A percentile compares a stretch with the other conserved stretches of the same genome.
phyloP scores from a whole-genome alignment of 2,797 vertebrate species.

The Pempheris klunzingeri region DNA sequence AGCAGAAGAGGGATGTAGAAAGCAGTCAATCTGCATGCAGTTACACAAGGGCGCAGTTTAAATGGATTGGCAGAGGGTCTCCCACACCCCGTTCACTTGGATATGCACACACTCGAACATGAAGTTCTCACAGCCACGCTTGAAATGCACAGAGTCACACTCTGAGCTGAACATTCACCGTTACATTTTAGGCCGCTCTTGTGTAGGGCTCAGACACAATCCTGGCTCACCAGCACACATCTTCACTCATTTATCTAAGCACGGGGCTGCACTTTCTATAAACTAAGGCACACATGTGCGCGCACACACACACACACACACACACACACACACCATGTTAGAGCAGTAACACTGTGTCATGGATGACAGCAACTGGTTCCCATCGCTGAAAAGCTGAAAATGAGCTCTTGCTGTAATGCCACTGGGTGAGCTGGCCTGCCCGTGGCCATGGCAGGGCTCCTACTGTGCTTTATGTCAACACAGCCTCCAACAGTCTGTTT shows the following conservation, averaged over 20 bases:
- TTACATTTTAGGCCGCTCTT: constrained; percentile 52
- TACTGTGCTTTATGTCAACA: constrained; percentile 75
- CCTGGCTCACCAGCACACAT: constrained; percentile 37
- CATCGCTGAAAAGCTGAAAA: constrained; percentile 69
- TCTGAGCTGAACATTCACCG: constrained; percentile 58
- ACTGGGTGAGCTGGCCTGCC: constrained; percentile 68
- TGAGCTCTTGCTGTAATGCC: constrained; percentile 72
- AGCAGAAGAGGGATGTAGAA: constrained; percentile 45
- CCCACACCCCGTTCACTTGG: constrained; percentile 46
- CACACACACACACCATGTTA: constrained; percentile 33
- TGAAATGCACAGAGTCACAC: constrained; percentile 52
- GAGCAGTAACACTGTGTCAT: constrained; percentile 66
- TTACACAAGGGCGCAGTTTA: constrained; percentile 64
- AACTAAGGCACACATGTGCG: constrained; percentile 33
- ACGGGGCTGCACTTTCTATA: constrained; percentile 26
- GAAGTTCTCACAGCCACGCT: constrained; percentile 57
- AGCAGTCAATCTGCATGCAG: constrained; percentile 67
- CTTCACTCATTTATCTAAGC: constrained; percentile 46
- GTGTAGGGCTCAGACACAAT: constrained; percentile 37
- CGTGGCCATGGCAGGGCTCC: constrained; percentile 67
- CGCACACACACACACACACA: constrained; percentile 27
- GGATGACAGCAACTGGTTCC: constrained; percentile 71
- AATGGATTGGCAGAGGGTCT: constrained; percentile 74
- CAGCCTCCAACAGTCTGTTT: constrained; percentile 72
- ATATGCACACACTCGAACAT: constrained; percentile 54